These are phyloP conservation scores for Prorops nasuta DNA, from an alignment of 1,140 invertebrate species.

Conservation along the genomic window DNA sequence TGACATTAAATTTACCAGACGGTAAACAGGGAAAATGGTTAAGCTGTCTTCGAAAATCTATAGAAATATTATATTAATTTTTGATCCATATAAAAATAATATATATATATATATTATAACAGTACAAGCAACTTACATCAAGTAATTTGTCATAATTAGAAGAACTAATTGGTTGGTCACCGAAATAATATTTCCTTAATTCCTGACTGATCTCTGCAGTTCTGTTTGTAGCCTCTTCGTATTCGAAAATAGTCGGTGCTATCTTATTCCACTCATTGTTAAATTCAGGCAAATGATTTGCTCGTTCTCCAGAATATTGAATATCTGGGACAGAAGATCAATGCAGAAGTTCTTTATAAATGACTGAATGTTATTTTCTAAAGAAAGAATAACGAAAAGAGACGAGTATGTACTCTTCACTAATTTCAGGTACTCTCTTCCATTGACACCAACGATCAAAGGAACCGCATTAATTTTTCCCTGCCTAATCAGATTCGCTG, in stretches of 20 bases:
- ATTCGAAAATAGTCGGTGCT: conserved; percentile 60
- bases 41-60: too few species aligned
- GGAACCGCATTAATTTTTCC: background rate
- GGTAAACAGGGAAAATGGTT: too few species aligned
- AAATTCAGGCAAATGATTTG: conserved; percentile 43
- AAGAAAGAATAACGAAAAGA: background rate
- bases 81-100: too few species aligned
- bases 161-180: conserved; percentile 38
- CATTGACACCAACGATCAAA: background rate
- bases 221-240: conserved; percentile 52
- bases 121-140: conserved; percentile 31
- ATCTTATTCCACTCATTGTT: conserved; percentile 56
- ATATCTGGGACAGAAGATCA: conserved; percentile 40
- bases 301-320: conserved; percentile 28
- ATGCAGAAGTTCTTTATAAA: too few species aligned
- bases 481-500: background rate
- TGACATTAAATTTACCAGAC: too few species aligned
- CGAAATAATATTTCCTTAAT: conserved; percentile 53
- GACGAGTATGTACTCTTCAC: background rate
- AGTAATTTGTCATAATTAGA: conserved; percentile 34
- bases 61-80: too few species aligned
- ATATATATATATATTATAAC: background rate
- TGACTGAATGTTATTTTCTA: background rate
- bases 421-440: background rate
- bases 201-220: conserved; percentile 54